phyloP scores from a whole-genome alignment of 2,888 invertebrate genomes.

The Byasa hedistus region DNA sequence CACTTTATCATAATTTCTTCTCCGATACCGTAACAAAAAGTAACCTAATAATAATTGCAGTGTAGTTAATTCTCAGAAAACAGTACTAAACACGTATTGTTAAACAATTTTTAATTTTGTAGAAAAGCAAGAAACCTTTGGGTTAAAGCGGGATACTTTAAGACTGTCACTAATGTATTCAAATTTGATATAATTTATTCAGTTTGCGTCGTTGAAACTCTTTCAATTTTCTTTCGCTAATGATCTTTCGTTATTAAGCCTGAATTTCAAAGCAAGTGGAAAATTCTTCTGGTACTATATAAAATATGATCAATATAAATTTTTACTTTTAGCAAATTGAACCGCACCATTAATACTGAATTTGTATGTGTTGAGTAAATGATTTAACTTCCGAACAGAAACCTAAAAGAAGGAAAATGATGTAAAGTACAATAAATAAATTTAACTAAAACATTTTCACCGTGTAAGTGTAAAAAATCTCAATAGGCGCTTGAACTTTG shows the following conservation, averaged over 20 bases:
- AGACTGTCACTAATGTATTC: constrained; percentile 24
- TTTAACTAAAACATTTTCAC: no score
- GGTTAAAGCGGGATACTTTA: constrained; percentile 7
- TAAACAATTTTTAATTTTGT: background rate
- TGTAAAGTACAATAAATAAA: no score
- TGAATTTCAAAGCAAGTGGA: constrained; percentile 1
- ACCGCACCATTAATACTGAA: no score
- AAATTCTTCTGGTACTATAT: background rate
- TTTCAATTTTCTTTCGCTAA: constrained; percentile 26
- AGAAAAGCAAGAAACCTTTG: background rate
- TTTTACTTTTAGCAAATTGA: no score
- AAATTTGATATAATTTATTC: constrained; percentile 28
- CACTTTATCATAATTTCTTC: no score
- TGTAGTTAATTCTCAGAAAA: background rate
- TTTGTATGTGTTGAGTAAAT: no score
- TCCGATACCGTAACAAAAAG: no score
- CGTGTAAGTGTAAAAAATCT: constrained; percentile 8
- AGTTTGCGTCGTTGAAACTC: constrained; percentile 21
- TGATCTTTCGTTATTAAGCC: constrained; percentile 9
- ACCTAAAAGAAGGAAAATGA: no score
- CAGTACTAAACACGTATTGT: background rate
- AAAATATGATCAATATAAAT: no score
- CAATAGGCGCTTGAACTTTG: background rate
- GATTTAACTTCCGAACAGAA: no score
- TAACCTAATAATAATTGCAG: background rate